Base-by-base conservation (phyloP, 2,888 invertebrate species). In the Lobophora halterata region DNA sequence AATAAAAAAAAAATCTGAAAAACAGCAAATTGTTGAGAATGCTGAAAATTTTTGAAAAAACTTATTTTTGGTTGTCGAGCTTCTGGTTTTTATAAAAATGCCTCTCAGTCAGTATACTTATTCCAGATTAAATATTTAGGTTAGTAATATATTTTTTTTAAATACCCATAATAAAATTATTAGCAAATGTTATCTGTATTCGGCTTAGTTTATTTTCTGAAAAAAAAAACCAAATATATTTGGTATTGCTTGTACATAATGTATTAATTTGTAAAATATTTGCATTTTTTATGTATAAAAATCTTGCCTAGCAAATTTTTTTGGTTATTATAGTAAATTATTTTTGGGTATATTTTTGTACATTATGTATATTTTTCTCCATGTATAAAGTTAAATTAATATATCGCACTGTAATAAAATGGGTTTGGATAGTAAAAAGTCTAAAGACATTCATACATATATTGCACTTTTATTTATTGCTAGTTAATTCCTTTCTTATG, bases 291-390 rank as follows among this genome's bases (percentile, higher is more conserved):
- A 23, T 20, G n/a, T 35, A 17, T 36, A 32, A 21, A 21, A 30
- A 16, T 26, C 26, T 21, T 27, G 21, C 12, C n/a, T 23, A 23
- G 6, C 8, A 13, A 25, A 21, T 21, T 14, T 9, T 11, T 30
- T 34, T 5, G 12, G 24, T 30, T 12, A 17, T 31, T 12, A 17
- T 31, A 31, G 30, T 42, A 42, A 32, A 36, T 36, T 42, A 42
- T 32, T 42, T 41, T 39, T 31, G 23, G 36, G 30, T 34, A 31
- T 35, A 36, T 41, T 32, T 36, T 42, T 42, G 42, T 42, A 42
- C 13, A 42, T n/a, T 42, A 42, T 42, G 36, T 42, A 36, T 32
- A 36, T 23, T 31, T 32, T 32, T 30, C n/a, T n/a, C 25, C 18
- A 19, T 29, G n/a, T 27, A 23, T 8, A 41, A 14, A 18, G 20